Evolutionary conservation across 1,140 invertebrate genomes (phyloP), one percentile per base, ranked within the genome.

Genomic region (Meteorus sp.): DNA sequence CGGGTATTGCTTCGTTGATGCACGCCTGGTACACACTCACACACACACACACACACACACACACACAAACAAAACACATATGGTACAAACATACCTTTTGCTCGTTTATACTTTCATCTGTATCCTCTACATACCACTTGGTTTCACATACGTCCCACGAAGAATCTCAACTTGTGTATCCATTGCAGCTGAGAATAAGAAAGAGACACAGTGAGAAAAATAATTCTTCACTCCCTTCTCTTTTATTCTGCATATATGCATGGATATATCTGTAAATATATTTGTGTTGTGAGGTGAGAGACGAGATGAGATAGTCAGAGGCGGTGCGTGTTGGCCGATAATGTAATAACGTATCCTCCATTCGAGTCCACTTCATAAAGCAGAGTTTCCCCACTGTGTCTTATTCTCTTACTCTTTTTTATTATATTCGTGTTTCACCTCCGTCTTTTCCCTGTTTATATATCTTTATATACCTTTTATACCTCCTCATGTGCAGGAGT

Each of bases 311-410:
- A 52, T 44, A 52, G 56, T 59, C 50, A 62, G 65, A 56, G 56
- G 59, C 48, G 68, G 69, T 73, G 72, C 72, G 73, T 75, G 73
- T 74, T 69, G 62, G 41, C 63, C 63, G 73, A 75, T 77, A 75
- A 72, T 76, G 73, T 73, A 75, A 74, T 75, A 77, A 77, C 70
- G 72, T 71, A 75, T 69, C 57, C 64, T n/a, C 61, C 63, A 56
- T 59, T 44, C 52, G 66, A 63, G 69, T 70, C 74, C 62, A 78
- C 74, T 78, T 74, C 62, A 67, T 67, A 64, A 63, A 64, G 58
- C 60, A 65, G 56, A 44, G 19, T 29, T 33, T 35, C 45, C 19
- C 51, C 25, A 25, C 25, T 19, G 8, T 23, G 2, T 1, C 29
- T 48, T 57, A n/a, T 39, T 27, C 43, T 33, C 33, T 19, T 15